Evolutionary conservation across 2,888 invertebrate species (phyloP).

Genomic region (Papilio gigon): DNA sequence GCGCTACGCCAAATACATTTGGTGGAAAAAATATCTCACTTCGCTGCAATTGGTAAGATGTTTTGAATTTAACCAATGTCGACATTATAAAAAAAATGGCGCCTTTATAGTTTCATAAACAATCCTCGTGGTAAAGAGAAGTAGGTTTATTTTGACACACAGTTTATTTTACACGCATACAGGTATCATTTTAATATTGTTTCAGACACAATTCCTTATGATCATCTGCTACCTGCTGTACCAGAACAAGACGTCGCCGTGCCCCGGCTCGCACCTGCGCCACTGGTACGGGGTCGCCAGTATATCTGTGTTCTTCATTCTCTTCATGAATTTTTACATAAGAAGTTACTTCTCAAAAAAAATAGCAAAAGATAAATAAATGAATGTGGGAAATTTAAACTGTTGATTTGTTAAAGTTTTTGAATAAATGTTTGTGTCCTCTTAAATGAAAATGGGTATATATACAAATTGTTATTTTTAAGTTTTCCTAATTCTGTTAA

Average conservation of each 20-base stretch:
- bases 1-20: slow-evolving; percentile 86
- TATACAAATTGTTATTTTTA: not conserved
- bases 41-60: slow-evolving; percentile 87
- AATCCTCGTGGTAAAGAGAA: no score
- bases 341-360: slow-evolving; percentile 54
- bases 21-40: slow-evolving; percentile 95
- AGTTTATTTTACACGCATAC: no score
- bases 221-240: slow-evolving; percentile 68
- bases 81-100: not conserved
- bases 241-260: slow-evolving; percentile 70
- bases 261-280: slow-evolving; percentile 76
- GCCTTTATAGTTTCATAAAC: no score
- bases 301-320: slow-evolving; percentile 82
- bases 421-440: not conserved
- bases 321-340: slow-evolving; percentile 85
- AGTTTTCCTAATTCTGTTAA: not conserved
- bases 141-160: no score
- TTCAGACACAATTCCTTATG: slow-evolving; percentile 71
- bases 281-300: slow-evolving; percentile 81
- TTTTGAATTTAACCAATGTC: not conserved
- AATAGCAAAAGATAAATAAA: slow-evolving; percentile 11
- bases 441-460: not conserved
- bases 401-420: not conserved
- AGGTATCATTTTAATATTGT: slow-evolving; percentile 14
- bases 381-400: not conserved